Conservation (phyloP, 2,113 vertebrate genomes). For the Neogobius melanostomus region DNA sequence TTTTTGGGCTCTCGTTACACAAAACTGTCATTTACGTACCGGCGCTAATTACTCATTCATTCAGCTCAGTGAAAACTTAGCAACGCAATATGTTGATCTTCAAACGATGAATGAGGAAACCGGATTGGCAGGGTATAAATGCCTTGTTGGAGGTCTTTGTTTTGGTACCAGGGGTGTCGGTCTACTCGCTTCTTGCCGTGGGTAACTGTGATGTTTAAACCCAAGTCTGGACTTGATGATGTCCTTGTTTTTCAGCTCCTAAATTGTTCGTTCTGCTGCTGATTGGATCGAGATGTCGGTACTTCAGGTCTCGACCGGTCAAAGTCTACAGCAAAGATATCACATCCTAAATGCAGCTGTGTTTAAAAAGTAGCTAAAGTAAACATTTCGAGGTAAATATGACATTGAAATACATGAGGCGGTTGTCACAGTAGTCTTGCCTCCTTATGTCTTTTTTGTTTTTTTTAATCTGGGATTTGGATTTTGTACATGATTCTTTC, state of each 20-base stretch:
- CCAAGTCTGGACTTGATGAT: conserved; percentile 82
- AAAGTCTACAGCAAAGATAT: conserved; percentile 75
- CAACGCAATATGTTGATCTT: too few relatives aligned
- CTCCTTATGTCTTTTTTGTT: too few relatives aligned
- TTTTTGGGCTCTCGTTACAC: conserved; percentile 59
- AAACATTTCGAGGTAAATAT: too few relatives aligned
- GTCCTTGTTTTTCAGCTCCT: conserved; percentile 75
- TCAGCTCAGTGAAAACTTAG: too few relatives aligned
- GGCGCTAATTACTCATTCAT: too few relatives aligned
- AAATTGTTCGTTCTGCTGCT: conserved; percentile 76
- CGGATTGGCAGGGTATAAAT: not conserved
- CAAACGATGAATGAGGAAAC: not conserved
- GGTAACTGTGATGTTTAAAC: conserved; percentile 73
- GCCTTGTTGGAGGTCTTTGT: not conserved
- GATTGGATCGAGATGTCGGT: conserved; percentile 84
- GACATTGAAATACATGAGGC: too few relatives aligned
- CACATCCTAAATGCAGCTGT: too few relatives aligned
- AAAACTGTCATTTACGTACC: not conserved
- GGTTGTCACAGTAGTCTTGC: too few relatives aligned
- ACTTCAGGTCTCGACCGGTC: conserved; percentile 86
- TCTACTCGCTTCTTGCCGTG: conserved; percentile 66
- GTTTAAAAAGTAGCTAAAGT: too few relatives aligned
- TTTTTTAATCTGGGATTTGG: too few relatives aligned
- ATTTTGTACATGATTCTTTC: too few relatives aligned
- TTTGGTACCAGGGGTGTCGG: not conserved